phyloP scores from a whole-genome alignment of 2,888 invertebrate species.

The Chesias legatella region DNA sequence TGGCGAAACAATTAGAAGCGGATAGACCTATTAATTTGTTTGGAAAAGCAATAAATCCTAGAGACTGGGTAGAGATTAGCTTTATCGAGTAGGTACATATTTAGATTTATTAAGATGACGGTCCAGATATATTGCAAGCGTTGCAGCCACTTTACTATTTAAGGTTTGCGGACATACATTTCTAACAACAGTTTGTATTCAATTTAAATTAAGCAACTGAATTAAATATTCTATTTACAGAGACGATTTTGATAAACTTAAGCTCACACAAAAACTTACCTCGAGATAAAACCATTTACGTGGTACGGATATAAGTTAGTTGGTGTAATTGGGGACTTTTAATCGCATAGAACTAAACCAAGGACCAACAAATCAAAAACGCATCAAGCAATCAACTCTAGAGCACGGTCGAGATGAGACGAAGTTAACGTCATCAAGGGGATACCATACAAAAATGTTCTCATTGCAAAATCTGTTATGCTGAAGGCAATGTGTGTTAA shows the following conservation, averaged over 20 bases:
- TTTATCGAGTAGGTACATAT: not conserved
- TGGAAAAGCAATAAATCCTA: too few species aligned
- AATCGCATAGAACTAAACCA: conserved; percentile 36
- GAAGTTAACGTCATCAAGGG: conserved; percentile 51
- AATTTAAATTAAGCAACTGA: too few species aligned
- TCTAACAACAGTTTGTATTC: too few species aligned
- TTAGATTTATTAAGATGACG: not conserved
- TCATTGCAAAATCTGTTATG: conserved; percentile 48
- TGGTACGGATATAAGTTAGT: conserved; percentile 24
- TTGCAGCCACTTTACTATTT: too few species aligned
- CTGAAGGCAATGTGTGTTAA: conserved; percentile 52
- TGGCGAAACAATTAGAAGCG: too few species aligned
- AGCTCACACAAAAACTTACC: too few species aligned
- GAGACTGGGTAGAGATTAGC: too few species aligned
- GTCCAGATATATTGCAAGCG: conserved; percentile 12
- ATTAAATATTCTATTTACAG: too few species aligned
- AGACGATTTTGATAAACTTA: not conserved
- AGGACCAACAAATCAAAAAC: conserved; percentile 56
- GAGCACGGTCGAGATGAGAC: conserved; percentile 40
- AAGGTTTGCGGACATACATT: too few species aligned
- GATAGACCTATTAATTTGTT: too few species aligned
- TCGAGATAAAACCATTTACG: conserved; percentile 15
- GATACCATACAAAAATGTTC: conserved; percentile 31
- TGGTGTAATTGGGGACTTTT: conserved; percentile 23
- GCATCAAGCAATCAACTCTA: conserved; percentile 46